Conservation (phyloP, 2,113 vertebrate species). For the Todiramphus saurophagus region DNA sequence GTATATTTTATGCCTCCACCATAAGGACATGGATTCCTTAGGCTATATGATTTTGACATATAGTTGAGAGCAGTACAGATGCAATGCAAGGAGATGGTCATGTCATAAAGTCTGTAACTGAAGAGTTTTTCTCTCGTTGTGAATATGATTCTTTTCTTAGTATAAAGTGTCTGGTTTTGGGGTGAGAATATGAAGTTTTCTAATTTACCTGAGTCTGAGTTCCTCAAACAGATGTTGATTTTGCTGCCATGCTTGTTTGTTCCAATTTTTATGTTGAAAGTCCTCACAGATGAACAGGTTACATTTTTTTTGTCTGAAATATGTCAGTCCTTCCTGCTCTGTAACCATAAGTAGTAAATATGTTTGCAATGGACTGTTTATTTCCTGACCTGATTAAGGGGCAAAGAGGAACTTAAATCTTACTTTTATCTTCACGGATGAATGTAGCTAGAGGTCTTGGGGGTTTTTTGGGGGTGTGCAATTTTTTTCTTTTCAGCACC, state of each 20-base stretch:
- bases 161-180: not conserved
- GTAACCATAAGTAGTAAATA: not conserved
- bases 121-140: not conserved
- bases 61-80: not conserved
- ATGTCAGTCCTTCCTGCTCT: not conserved
- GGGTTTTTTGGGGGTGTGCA: not conserved
- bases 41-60: constrained; percentile 23
- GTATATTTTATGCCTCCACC: constrained; percentile 46
- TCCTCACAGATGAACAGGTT: not conserved
- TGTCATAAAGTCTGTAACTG: not conserved
- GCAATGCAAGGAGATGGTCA: not conserved
- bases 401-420: not conserved
- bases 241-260: not conserved
- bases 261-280: not conserved
- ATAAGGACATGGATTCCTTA: constrained; percentile 26
- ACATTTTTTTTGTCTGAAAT: not conserved
- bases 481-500: not conserved
- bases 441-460: not conserved
- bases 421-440: not conserved
- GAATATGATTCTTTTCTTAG: not conserved
- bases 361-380: not conserved
- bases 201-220: not conserved
- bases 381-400: not conserved
- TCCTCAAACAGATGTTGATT: not conserved
- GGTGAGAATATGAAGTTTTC: not conserved